phyloP scores from a whole-genome alignment of 2,797 vertebrate species.

The Crenuchus spilurus region DNA sequence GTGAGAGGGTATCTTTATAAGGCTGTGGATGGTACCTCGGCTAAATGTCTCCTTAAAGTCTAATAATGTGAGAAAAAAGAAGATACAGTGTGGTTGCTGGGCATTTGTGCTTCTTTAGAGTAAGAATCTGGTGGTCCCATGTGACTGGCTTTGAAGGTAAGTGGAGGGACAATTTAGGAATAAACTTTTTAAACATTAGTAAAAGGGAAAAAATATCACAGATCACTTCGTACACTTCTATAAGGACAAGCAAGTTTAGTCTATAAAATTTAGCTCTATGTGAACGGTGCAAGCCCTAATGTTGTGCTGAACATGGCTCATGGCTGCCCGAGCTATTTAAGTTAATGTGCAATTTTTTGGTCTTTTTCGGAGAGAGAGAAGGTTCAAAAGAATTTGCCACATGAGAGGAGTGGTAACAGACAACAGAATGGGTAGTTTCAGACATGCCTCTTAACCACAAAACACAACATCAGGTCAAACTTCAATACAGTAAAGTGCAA shows the following conservation, averaged over 20 bases:
- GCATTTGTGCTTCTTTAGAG: not conserved
- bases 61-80: not conserved
- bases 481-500: conserved; percentile 74
- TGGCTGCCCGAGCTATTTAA: not conserved
- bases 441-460: conserved; percentile 61
- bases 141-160: no score
- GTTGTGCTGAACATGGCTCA: conserved; percentile 13
- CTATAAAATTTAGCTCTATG: not conserved
- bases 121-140: conserved; percentile 31
- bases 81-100: not conserved
- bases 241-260: not conserved
- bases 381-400: conserved; percentile 19
- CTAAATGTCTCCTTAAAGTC: not conserved
- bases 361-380: not conserved
- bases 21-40: no score
- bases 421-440: conserved; percentile 37
- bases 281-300: not conserved
- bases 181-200: no score
- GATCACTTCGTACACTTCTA: no score
- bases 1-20: no score
- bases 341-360: not conserved
- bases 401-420: conserved; percentile 19
- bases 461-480: conserved; percentile 66
- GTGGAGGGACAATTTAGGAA: no score
- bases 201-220: no score